These are phyloP conservation scores for Acrocephalus kingi DNA, from an alignment of 2,113 vertebrate genomes.

Conservation along the genomic window DNA sequence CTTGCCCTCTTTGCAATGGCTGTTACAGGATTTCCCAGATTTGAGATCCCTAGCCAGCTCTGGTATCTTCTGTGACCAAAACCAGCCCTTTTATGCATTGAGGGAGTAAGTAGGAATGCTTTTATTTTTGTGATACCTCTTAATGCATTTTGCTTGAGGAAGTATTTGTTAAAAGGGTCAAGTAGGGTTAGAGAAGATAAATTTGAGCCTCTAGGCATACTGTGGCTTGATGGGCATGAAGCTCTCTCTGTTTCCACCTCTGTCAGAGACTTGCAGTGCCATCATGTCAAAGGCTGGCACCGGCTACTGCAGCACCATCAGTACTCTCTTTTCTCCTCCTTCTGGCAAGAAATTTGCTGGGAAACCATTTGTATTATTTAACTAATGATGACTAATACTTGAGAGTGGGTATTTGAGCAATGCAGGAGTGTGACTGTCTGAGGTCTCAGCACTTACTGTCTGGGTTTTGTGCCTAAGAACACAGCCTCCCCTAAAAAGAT, in stretches of 20 bases:
- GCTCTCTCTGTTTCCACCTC: neutral
- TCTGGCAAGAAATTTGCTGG: conserved; percentile 17
- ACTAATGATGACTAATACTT: neutral
- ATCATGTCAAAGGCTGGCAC: neutral
- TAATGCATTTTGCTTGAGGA: conserved; percentile 44
- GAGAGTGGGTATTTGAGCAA: neutral
- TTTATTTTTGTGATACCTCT: conserved; percentile 7
- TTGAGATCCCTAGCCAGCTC: neutral
- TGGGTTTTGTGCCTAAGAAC: neutral
- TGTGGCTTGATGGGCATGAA: neutral
- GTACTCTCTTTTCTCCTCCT: neutral
- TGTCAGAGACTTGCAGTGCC: neutral
- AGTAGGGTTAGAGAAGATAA: neutral
- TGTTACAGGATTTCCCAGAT: neutral
- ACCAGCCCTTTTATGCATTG: neutral
- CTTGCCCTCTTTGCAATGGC: neutral
- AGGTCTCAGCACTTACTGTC: neutral
- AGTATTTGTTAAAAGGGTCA: neutral
- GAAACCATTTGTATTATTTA: conserved; percentile 36
- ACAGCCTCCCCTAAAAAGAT: neutral
- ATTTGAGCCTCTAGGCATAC: neutral
- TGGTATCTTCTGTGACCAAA: neutral
- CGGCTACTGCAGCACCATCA: neutral
- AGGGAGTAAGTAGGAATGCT: neutral
- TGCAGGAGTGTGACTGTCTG: neutral